Conservation (phyloP, 2,797 vertebrate genomes). For the Lutjanus argentimaculatus region DNA sequence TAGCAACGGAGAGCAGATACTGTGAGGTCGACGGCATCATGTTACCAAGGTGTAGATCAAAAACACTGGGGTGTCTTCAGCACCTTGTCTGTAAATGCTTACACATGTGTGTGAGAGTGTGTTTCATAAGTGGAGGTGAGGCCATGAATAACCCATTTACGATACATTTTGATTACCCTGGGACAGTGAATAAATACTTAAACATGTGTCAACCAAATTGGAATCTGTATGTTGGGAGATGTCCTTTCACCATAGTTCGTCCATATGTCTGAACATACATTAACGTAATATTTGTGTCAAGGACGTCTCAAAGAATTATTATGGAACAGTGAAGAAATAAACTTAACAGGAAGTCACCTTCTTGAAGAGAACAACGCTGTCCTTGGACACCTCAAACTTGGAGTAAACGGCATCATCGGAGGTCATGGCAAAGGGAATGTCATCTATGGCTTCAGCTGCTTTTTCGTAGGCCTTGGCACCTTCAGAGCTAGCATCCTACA, state of each 20-base stretch:
- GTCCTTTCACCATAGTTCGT: neutral
- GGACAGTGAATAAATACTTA: neutral
- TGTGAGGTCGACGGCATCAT: constrained; percentile 47
- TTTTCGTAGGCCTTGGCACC: constrained; percentile 90
- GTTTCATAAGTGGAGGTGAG: neutral
- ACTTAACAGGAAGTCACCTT: constrained; percentile 86
- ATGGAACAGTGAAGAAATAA: neutral
- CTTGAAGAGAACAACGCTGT: constrained; percentile 94
- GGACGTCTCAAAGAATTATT: no score
- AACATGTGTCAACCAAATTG: neutral
- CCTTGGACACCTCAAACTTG: constrained; percentile 91
- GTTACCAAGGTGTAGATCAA: constrained; percentile 49
- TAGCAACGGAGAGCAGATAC: constrained; percentile 59
- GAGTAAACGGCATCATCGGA: constrained; percentile 88
- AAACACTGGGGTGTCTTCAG: constrained; percentile 37
- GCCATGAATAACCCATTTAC: constrained; percentile 4
- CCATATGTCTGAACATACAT: neutral
- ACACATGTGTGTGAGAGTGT: neutral
- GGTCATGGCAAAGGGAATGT: constrained; percentile 93
- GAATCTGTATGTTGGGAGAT: neutral
- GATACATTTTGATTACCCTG: neutral
- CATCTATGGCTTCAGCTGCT: constrained; percentile 93
- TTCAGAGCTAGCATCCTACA: constrained; percentile 88
- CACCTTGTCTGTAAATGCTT: neutral
- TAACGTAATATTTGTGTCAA: neutral